Percentiles rank a stretch among this genome's conserved stretches.
phyloP scores from a whole-genome alignment of 2,113 vertebrate genomes.

The Scartelaos histophorus region DNA sequence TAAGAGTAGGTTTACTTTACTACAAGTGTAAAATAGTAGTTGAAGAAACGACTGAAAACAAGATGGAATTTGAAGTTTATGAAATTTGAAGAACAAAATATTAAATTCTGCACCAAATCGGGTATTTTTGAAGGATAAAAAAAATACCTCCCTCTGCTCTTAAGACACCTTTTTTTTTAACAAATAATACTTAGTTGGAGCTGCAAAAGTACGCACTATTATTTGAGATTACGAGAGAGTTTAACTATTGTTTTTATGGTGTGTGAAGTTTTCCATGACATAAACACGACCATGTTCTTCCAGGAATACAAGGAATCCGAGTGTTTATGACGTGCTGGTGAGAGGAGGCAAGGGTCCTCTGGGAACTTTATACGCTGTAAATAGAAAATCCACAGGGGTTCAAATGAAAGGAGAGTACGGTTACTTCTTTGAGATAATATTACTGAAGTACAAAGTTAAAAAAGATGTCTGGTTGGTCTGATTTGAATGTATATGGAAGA shows the following conservation, averaged over 20 bases:
- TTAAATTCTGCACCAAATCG: too few species aligned
- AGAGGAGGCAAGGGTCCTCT: slow-evolving; percentile 23
- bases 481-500: too few species aligned
- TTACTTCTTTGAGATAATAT: too few species aligned
- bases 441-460: too few species aligned
- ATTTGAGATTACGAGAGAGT: slow-evolving; percentile 46
- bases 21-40: too few species aligned
- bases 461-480: too few species aligned
- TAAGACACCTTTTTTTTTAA: not conserved
- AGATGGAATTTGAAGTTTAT: too few species aligned
- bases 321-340: slow-evolving; percentile 58
- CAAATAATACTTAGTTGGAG: slow-evolving; percentile 50
- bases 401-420: not conserved
- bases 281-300: slow-evolving; percentile 40
- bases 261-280: slow-evolving; percentile 71
- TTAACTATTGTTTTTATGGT: slow-evolving; percentile 53
- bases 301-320: slow-evolving; percentile 40
- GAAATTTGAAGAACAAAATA: too few species aligned
- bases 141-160: too few species aligned
- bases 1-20: too few species aligned
- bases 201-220: slow-evolving; percentile 37
- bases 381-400: not conserved
- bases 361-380: not conserved
- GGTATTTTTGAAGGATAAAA: too few species aligned
- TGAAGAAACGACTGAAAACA: too few species aligned